Conservation (phyloP, 2,888 invertebrate genomes). For the Pilophorus perplexus region DNA sequence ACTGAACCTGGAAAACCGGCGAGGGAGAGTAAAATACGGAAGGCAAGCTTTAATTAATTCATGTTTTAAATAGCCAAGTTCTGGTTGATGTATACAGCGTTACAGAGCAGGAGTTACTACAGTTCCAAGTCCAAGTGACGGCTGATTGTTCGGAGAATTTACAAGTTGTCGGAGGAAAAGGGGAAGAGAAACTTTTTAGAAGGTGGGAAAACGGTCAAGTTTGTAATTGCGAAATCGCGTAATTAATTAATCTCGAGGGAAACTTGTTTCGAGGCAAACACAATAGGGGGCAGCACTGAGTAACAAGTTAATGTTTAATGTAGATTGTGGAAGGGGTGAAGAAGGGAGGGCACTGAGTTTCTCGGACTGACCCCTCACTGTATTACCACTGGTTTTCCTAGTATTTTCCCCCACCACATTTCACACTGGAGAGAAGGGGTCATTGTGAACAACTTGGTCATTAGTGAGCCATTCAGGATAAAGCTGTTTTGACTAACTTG, state of each 20-base stretch:
- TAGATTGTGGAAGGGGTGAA: conserved; percentile 3
- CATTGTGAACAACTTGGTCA: conserved; percentile 44
- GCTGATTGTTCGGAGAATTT: too few relatives aligned
- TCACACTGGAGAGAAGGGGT: conserved; percentile 6
- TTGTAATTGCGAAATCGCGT: neutral
- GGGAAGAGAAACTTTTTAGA: neutral
- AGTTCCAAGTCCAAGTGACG: too few relatives aligned
- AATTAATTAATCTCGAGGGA: conserved; percentile 14
- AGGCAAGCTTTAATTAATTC: too few relatives aligned
- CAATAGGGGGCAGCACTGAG: conserved; percentile 8
- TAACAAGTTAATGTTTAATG: conserved; percentile 30
- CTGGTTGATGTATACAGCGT: too few relatives aligned
- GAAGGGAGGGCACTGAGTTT: too few relatives aligned
- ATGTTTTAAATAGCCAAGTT: too few relatives aligned
- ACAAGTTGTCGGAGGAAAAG: too few relatives aligned
- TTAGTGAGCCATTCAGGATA: conserved; percentile 40
- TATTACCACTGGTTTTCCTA: conserved; percentile 15
- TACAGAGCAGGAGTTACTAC: too few relatives aligned
- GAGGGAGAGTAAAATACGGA: too few relatives aligned
- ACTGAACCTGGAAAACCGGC: too few relatives aligned
- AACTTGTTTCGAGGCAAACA: conserved; percentile 3
- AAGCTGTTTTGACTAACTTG: conserved; percentile 44
- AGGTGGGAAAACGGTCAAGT: neutral
- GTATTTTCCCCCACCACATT: neutral
- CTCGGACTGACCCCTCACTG: too few relatives aligned